These are phyloP conservation scores for Xylocopa sonorina DNA, from an alignment of 1,140 invertebrate genomes.

Conservation along the genomic window DNA sequence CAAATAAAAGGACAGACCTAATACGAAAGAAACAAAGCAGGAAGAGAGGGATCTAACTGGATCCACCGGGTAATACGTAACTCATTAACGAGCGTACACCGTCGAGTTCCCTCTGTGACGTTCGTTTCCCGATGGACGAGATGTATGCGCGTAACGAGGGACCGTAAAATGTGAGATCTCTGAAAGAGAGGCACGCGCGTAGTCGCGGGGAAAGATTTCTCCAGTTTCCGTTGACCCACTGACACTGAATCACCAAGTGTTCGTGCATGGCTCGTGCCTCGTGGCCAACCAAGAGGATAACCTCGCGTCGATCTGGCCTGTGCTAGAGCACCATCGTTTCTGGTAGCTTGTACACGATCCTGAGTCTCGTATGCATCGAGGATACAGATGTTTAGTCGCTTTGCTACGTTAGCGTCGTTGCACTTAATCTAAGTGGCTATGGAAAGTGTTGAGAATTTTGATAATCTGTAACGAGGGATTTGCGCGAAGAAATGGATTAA, in stretches of 20 bases:
- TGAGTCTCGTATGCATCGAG: neutral
- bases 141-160: too few relatives aligned
- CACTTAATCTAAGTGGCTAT: too few relatives aligned
- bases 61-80: neutral
- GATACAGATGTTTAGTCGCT: neutral
- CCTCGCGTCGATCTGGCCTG: neutral
- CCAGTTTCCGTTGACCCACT: constrained; percentile 78
- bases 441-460: too few relatives aligned
- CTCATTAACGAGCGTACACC: neutral
- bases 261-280: constrained; percentile 10
- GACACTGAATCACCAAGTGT: constrained; percentile 75
- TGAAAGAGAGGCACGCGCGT: constrained; percentile 58
- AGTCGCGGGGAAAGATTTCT: constrained; percentile 74
- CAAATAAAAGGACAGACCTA: neutral
- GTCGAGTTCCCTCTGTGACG: neutral
- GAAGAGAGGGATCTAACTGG: neutral
- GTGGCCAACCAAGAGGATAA: neutral
- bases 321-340: neutral
- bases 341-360: neutral
- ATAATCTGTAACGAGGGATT: too few relatives aligned
- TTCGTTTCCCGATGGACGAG: constrained; percentile 20
- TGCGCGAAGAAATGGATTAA: too few relatives aligned
- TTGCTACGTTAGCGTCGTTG: neutral
- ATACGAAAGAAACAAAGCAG: too few relatives aligned
- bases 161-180: constrained; percentile 16